Percentiles rank a stretch among this genome's conserved stretches.
Conservation (phyloP, 2,113 vertebrate genomes). For the Dromiciops gliroides region DNA sequence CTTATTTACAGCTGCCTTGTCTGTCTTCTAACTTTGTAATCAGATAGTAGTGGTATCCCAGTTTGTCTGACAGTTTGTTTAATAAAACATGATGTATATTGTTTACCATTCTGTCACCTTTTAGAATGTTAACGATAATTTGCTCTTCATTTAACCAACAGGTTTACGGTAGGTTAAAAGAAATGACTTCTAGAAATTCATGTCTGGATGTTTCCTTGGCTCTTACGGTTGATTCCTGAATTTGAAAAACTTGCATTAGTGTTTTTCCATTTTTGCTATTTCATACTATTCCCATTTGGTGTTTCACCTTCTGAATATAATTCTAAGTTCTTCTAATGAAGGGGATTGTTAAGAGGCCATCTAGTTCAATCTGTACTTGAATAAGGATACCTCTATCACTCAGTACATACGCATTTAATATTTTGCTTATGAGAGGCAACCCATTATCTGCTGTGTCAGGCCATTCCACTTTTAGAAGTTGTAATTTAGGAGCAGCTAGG, state of each 20-base stretch:
- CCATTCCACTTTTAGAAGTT: not conserved
- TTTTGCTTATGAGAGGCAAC: not conserved
- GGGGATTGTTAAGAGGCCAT: not conserved
- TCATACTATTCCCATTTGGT: constrained; percentile 55
- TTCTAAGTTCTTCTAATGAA: constrained; percentile 50
- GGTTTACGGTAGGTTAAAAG: constrained; percentile 52
- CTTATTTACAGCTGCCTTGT: constrained; percentile 47
- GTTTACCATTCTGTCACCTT: constrained; percentile 58
- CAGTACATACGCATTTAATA: not conserved
- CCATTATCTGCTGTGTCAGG: not conserved
- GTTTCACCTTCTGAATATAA: constrained; percentile 30
- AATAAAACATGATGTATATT: constrained; percentile 74
- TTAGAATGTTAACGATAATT: constrained; percentile 36
- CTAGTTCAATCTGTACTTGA: not conserved
- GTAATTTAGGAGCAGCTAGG: no score
- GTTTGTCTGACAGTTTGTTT: constrained; percentile 71
- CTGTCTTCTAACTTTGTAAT: constrained; percentile 68
- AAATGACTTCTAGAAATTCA: constrained; percentile 39
- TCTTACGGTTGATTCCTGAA: constrained; percentile 28
- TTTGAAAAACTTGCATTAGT: constrained; percentile 16
- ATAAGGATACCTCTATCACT: not conserved
- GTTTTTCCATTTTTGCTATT: constrained; percentile 40
- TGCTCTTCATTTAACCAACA: not conserved
- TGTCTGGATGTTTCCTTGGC: constrained; percentile 23
- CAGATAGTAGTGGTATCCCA: constrained; percentile 63